Base-by-base conservation (phyloP, 2,113 vertebrate genomes). In the Rhinopomastus cyanomelas region DNA sequence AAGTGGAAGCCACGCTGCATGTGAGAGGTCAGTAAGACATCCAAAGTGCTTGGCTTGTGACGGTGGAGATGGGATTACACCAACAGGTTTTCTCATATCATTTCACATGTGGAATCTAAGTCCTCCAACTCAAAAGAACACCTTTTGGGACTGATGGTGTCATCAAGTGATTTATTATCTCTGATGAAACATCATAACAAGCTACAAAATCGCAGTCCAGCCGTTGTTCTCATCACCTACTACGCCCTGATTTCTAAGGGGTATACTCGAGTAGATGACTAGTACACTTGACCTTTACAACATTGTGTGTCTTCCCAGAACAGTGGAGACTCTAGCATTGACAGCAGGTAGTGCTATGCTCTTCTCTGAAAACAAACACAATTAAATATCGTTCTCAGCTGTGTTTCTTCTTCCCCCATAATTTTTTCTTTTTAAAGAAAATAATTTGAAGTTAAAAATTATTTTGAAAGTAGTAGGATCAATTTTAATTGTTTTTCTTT, bases 21-120 rank as follows among this genome's bases (percentile, higher is more conserved):
- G 14, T 98, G 20, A 52, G 62, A 48, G 97, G 97, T 98, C 57
- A 80, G 97, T 97, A 34, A 39, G 11, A 21, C 16, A 22, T 53
- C 62, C 57, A 22, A 94, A 85, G 4, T 32, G 16, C 7, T 61
- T 77, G 49, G 32, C 44, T 44, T 21, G 6, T 6, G 20, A 25
- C 30, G 21, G 23, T 4, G 7, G 66, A 69, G 49, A 69, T 39
- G 9, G 9, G 21, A 26, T 83, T 29, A 30, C 8, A 42, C 12
- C 9, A 37, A 20, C 30, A 78, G 30, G 30, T 80, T 56, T 67
- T 34, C 18, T 62, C 2, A 1, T 48, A 17, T 68, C 85, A 23
- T 59, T 75, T 84, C 30, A 75, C 14, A 59, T 21, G 4, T 27
- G 46, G 39, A 88, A 69, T 51, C 67, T 46, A 86, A 88, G 64